Conservation (phyloP, 2,797 vertebrate species). For the Enteromius anoplus region DNA sequence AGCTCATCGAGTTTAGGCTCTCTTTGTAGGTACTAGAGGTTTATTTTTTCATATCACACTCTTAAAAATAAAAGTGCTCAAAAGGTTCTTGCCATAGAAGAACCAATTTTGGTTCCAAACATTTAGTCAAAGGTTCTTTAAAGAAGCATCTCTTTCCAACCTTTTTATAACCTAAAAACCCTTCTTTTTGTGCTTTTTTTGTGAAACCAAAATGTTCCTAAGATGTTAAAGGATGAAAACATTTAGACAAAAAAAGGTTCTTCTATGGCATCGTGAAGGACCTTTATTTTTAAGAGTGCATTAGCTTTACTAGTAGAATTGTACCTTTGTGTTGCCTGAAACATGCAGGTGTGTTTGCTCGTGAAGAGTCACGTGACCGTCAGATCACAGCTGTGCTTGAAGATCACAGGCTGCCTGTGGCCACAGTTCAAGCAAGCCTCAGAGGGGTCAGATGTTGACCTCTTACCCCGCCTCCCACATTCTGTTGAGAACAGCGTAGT, state of each 20-base stretch:
- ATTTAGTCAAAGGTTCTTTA: too few relatives aligned
- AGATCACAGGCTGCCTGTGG: constrained; percentile 68
- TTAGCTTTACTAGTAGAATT: background rate
- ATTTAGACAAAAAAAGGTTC: too few relatives aligned
- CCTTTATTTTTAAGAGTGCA: too few relatives aligned
- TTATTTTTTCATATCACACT: background rate
- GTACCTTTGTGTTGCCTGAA: constrained; percentile 67
- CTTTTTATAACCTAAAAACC: too few relatives aligned
- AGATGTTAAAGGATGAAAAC: too few relatives aligned
- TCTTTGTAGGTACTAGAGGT: background rate
- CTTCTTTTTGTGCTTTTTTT: too few relatives aligned
- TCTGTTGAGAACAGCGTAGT: constrained; percentile 25
- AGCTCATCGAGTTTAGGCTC: background rate
- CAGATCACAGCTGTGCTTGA: constrained; percentile 71
- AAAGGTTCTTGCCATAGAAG: too few relatives aligned
- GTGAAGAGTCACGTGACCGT: constrained; percentile 61
- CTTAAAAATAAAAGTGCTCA: too few relatives aligned
- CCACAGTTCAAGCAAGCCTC: constrained; percentile 60
- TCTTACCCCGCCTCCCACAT: constrained; percentile 62
- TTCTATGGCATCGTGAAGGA: too few relatives aligned
- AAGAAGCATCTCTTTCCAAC: too few relatives aligned
- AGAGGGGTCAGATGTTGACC: constrained; percentile 71
- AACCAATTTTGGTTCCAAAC: too few relatives aligned
- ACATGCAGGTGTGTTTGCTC: constrained; percentile 75
- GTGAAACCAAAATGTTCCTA: too few relatives aligned